Evolutionary conservation across 1,140 invertebrate species (phyloP), one percentile per base, ranked within the genome.

Genomic region (Drosophila mayri): DNA sequence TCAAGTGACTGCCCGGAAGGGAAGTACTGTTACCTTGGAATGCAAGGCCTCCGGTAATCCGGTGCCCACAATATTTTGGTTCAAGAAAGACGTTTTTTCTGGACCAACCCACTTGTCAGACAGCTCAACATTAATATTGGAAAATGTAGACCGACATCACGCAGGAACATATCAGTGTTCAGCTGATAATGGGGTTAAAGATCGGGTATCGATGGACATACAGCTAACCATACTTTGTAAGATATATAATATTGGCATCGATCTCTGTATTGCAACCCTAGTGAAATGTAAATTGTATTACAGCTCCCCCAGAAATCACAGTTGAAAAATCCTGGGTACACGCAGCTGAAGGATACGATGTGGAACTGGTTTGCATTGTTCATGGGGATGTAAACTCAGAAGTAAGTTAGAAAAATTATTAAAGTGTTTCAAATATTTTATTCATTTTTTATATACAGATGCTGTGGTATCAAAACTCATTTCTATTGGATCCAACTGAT

Each of bases 141-240:
- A 94, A 68, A 94, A 94, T 47, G 94, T 95, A 5, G 94, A 95
- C 73, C 93, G 95, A 67, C 94, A 95, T 75, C 94, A 95, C 66
- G 95, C 94, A 1, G 95, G 95, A 2, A 92, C 94, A 18, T 96
- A 95, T 80, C 93, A 94, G 62, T 96, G 95, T 71, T 95, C 94
- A 0, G 95, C 95, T 4, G 94, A 94, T 38, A 95, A 95, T 79
- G 95, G 94, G 4, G 95, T 96, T 2, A 95, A 95, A 4, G 94
- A 94, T 75, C 94, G 95, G 4, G 94, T 94, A 14, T 94, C 94
- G 28, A 94, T 94, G 66, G 94, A 94, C 61, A 94, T 95, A 64
- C 93, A 94, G 38, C 84, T 95, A 4, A 93, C 95, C 47, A 95
- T 95, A 52, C 85, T 95, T 57, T 94, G 94, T 94, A 93, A 94